phyloP scores from a whole-genome alignment of 2,113 vertebrate genomes.

The Corythaeola cristata region DNA sequence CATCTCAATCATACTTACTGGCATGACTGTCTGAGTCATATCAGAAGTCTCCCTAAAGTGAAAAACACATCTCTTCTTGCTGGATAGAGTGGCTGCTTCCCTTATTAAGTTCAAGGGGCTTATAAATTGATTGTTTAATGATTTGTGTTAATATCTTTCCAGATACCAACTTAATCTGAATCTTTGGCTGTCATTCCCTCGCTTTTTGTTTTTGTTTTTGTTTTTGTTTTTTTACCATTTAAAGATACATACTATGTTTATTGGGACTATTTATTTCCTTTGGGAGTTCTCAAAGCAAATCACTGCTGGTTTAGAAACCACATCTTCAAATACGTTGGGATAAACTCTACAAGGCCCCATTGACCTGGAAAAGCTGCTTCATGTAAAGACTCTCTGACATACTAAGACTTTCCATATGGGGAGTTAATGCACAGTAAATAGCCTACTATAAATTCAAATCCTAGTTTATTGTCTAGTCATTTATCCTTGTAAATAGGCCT shows the following conservation, averaged over 20 bases:
- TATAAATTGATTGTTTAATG: background rate
- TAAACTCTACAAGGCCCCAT: background rate
- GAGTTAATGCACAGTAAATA: background rate
- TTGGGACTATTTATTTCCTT: background rate
- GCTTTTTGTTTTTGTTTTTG: background rate
- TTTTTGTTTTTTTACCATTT: background rate
- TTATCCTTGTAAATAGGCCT: conserved; percentile 10
- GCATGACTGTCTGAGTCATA: background rate
- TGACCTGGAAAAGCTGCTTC: conserved; percentile 16
- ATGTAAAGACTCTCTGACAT: background rate
- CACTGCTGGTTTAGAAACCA: background rate
- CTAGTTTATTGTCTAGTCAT: background rate
- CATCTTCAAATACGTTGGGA: background rate
- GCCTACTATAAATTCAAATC: background rate
- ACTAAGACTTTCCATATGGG: background rate
- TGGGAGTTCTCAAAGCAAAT: background rate
- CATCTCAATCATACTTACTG: background rate
- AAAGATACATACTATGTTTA: background rate
- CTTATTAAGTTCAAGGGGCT: background rate
- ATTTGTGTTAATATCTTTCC: background rate
- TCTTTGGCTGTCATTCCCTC: background rate
- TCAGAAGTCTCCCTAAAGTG: background rate
- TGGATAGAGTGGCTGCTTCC: background rate
- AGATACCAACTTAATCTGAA: background rate
- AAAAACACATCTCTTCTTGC: background rate